Percentiles rank a stretch among this genome's conserved stretches.
phyloP scores from a whole-genome alignment of 2,888 invertebrate species.

The Mesochorus sp. region DNA sequence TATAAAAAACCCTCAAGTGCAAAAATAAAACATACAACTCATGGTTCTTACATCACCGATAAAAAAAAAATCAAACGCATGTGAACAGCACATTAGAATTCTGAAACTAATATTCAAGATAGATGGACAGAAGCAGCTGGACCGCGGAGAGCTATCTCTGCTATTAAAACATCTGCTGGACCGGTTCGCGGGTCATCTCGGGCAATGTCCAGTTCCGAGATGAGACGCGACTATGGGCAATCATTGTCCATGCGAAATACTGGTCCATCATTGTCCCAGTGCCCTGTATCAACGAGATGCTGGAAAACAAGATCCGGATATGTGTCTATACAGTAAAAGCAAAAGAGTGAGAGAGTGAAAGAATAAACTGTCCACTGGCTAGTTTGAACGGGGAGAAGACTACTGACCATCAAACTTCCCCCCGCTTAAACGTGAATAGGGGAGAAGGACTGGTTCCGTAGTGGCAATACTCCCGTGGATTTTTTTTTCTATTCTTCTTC shows the following conservation, averaged over 20 bases:
- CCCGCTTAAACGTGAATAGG: conserved; percentile 62
- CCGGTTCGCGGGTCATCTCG: conserved; percentile 79
- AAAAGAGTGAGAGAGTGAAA: conserved; percentile 23
- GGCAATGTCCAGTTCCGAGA: conserved; percentile 74
- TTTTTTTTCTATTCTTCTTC: conserved; percentile 25
- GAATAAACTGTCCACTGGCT: conserved; percentile 66
- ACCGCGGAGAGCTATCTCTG: conserved; percentile 66
- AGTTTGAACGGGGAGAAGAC: conserved; percentile 71
- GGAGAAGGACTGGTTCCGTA: conserved; percentile 75
- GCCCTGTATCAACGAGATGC: conserved; percentile 74
- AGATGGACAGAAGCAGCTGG: conserved; percentile 73
- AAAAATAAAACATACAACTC: too few species aligned
- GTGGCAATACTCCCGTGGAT: conserved; percentile 23
- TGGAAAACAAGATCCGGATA: conserved; percentile 66
- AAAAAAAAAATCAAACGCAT: too few species aligned
- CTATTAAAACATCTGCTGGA: conserved; percentile 79
- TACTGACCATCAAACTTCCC: conserved; percentile 50
- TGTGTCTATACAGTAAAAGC: neutral
- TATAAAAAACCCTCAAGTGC: too few species aligned
- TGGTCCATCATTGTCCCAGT: conserved; percentile 76
- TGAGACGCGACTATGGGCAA: conserved; percentile 49
- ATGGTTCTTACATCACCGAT: too few species aligned
- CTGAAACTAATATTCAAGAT: neutral
- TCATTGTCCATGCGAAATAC: conserved; percentile 70
- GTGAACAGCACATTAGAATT: conserved; percentile 2